These are phyloP conservation scores for Pyrrhosoma nymphula DNA, from an alignment of 2,888 invertebrate genomes.

Conservation along the genomic window DNA sequence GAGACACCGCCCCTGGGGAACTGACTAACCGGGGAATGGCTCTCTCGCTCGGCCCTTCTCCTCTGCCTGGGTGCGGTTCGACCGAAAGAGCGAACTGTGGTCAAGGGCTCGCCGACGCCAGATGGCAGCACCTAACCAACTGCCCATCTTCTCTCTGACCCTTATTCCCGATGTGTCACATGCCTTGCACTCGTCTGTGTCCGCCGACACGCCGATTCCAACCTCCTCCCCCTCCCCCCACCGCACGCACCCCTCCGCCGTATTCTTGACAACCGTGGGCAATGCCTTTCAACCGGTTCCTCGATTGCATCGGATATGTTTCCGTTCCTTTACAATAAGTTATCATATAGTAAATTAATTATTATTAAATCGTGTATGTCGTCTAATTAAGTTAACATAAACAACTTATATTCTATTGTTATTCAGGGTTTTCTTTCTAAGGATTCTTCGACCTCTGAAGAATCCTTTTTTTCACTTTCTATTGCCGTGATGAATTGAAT, in stretches of 20 bases:
- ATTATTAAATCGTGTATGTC: too few species aligned
- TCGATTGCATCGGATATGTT: too few species aligned
- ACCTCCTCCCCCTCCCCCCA: background rate
- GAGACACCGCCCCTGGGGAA: background rate
- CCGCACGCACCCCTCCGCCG: background rate
- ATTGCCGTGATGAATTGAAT: too few species aligned
- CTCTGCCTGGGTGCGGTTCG: background rate
- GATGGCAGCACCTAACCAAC: constrained; percentile 52
- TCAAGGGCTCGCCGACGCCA: constrained; percentile 10
- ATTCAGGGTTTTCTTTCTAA: too few species aligned
- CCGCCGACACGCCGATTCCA: background rate
- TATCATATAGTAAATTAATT: too few species aligned
- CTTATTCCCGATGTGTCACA: constrained; percentile 35
- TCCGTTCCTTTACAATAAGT: too few species aligned
- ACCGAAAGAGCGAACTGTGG: constrained; percentile 19
- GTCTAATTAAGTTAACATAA: too few species aligned
- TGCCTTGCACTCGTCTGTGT: constrained; percentile 4
- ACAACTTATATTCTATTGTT: too few species aligned
- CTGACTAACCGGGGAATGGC: background rate
- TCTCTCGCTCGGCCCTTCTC: too few species aligned
- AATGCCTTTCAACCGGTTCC: background rate
- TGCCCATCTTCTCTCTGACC: constrained; percentile 59
- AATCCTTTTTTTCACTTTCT: too few species aligned
- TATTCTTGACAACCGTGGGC: background rate
- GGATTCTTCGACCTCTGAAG: too few species aligned